phyloP scores from a whole-genome alignment of 1,140 invertebrate species.

The Drosophila saltans region DNA sequence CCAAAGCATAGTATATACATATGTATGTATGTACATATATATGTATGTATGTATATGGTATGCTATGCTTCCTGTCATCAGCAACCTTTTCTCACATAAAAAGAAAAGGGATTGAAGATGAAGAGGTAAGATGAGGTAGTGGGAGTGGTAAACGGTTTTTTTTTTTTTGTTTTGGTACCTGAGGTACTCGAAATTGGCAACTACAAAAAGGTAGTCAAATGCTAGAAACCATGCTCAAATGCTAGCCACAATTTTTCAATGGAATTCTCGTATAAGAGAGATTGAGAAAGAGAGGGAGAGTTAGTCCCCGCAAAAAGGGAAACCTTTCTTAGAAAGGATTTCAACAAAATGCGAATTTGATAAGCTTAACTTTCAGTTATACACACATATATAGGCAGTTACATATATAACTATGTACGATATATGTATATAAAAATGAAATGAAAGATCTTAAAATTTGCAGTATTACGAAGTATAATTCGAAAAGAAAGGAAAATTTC shows the following conservation, averaged over 20 bases:
- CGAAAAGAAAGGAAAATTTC: too few species aligned
- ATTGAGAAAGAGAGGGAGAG: neutral
- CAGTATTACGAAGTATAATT: too few species aligned
- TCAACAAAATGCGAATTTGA: neutral
- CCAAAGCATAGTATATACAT: neutral
- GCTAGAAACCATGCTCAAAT: neutral
- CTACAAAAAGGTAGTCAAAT: constrained; percentile 1
- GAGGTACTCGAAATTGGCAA: constrained; percentile 7
- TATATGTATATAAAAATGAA: too few species aligned
- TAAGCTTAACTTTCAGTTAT: neutral
- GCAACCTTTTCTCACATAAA: constrained; percentile 16
- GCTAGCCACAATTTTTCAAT: neutral
- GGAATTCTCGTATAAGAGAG: neutral
- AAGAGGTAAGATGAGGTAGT: too few species aligned
- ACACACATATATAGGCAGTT: neutral
- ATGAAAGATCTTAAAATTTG: too few species aligned
- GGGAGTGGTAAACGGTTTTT: neutral
- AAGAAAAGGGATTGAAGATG: neutral
- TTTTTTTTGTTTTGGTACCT: neutral
- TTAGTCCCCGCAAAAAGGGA: neutral
- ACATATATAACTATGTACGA: too few species aligned
- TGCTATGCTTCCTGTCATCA: constrained; percentile 17
- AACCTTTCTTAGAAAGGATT: neutral
- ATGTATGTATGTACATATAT: neutral
- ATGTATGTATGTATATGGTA: neutral